phyloP scores from a whole-genome alignment of 2,797 vertebrate genomes.

The Hydrophis major region DNA sequence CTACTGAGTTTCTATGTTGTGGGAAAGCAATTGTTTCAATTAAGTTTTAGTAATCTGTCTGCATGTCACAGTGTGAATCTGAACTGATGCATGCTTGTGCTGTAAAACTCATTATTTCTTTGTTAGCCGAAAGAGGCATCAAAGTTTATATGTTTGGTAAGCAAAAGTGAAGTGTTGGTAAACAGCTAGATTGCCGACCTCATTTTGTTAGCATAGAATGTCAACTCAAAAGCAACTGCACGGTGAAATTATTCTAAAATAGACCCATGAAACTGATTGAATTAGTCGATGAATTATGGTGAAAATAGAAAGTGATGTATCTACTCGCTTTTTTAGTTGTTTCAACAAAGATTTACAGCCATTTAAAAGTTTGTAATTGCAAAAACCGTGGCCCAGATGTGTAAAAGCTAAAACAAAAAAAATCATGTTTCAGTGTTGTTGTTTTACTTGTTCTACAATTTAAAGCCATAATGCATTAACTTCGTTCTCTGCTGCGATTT shows the following conservation, averaged over 20 bases:
- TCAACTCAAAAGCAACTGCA: conserved; percentile 8
- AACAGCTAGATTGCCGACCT: conserved; percentile 56
- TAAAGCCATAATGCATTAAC: conserved; percentile 73
- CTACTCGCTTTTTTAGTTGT: conserved; percentile 24
- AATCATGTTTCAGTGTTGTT: conserved; percentile 55
- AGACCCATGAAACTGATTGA: conserved; percentile 26
- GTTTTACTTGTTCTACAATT: conserved; percentile 63
- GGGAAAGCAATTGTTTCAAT: conserved; percentile 68
- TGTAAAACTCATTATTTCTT: conserved; percentile 61
- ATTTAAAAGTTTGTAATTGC: conserved; percentile 53
- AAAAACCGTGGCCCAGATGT: conserved; percentile 62
- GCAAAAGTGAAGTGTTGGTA: conserved; percentile 55
- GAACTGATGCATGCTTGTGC: conserved; percentile 82
- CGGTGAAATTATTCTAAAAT: conserved; percentile 56
- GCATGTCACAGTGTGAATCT: conserved; percentile 77
- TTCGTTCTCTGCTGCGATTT: conserved; percentile 68
- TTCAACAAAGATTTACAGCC: conserved; percentile 46
- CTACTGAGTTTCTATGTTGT: conserved; percentile 74
- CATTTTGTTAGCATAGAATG: conserved; percentile 52
- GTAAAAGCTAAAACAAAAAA: conserved; percentile 22
- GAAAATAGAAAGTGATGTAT: conserved; percentile 4
- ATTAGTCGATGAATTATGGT: conserved; percentile 21
- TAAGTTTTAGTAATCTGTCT: conserved; percentile 74
- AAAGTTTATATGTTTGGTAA: conserved; percentile 36
- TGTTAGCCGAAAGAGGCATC: conserved; percentile 65